Conservation (phyloP, 2,888 invertebrate genomes). For the Ophion slaviceki region DNA sequence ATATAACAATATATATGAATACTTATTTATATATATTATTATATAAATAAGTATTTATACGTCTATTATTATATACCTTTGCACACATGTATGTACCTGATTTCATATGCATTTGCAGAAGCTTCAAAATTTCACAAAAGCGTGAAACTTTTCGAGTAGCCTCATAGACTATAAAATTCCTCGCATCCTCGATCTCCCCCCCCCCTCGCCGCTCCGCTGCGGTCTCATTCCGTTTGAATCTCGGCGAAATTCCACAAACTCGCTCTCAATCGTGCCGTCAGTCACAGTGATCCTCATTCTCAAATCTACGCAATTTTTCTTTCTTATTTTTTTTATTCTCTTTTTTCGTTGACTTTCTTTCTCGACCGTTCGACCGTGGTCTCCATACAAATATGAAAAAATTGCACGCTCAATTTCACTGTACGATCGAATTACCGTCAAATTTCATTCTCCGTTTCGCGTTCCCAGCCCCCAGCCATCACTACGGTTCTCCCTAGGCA, state of each 20-base stretch:
- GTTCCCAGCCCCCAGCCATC: neutral
- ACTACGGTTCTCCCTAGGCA: constrained; percentile 2
- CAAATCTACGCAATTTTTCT: neutral
- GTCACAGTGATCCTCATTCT: neutral
- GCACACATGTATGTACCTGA: too few relatives aligned
- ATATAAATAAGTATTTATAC: too few relatives aligned
- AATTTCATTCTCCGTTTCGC: constrained; percentile 30
- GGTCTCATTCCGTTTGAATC: neutral
- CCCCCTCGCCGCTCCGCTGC: neutral
- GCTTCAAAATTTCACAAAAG: neutral
- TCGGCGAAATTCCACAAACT: neutral
- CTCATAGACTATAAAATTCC: neutral
- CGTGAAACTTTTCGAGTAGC: neutral
- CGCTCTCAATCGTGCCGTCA: neutral
- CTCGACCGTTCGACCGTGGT: neutral
- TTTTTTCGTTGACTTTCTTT: neutral
- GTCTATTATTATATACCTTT: too few relatives aligned
- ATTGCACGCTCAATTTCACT: constrained; percentile 56
- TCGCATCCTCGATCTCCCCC: neutral
- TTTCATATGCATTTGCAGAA: neutral
- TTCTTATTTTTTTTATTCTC: neutral
- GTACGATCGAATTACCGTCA: constrained; percentile 54
- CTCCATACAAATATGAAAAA: constrained; percentile 41
- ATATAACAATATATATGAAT: too few relatives aligned
- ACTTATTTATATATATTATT: too few relatives aligned